Percentiles rank a stretch among this genome's conserved stretches.
phyloP scores from a whole-genome alignment of 37 sponge, comb jelly and placozoan species.

The Corticium candelabrum region DNA sequence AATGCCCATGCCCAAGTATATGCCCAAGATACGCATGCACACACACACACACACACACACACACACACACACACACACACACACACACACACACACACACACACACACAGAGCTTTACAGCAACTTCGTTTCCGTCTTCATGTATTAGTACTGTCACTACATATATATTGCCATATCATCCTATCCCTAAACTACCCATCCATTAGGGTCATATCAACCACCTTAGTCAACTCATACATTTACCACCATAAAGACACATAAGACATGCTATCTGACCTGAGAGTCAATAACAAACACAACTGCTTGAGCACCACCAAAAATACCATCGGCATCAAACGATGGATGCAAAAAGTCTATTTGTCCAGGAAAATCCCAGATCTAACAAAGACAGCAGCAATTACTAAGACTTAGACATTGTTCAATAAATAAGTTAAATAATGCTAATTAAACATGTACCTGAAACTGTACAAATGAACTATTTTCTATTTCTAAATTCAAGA shows the following conservation, averaged over 20 bases:
- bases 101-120: background rate
- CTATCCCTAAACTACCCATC: too few relatives aligned
- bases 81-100: background rate
- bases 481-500: conserved; percentile 48
- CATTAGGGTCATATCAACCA: too few relatives aligned
- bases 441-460: conserved; percentile 39
- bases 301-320: conserved; percentile 76
- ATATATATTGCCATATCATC: too few relatives aligned
- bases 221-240: too few relatives aligned
- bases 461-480: conserved; percentile 93
- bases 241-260: background rate
- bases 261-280: conserved; percentile 2
- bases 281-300: conserved; percentile 88
- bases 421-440: background rate
- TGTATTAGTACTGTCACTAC: background rate
- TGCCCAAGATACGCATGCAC: too few relatives aligned
- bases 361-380: conserved; percentile 98
- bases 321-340: conserved; percentile 76
- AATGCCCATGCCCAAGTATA: too few relatives aligned
- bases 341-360: conserved; percentile 90
- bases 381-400: background rate
- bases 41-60: too few relatives aligned
- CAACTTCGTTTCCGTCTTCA: background rate
- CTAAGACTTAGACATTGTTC: background rate
- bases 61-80: too few relatives aligned